phyloP scores from a whole-genome alignment of 35 echinoderm and acorn worm genomes.

The Apostichopus californicus region DNA sequence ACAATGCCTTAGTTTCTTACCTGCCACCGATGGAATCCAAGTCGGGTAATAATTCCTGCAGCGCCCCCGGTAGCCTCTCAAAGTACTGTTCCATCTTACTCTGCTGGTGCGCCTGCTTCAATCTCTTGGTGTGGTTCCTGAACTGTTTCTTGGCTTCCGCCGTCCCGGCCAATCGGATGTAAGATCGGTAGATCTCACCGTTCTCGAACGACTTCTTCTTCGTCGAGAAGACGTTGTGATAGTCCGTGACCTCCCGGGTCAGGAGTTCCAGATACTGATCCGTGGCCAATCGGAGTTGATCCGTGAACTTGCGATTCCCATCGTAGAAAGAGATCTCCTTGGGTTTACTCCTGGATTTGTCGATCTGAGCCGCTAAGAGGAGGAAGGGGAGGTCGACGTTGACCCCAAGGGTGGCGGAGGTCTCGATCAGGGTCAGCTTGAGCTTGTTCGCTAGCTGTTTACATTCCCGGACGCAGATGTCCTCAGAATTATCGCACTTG shows the following conservation, averaged over 20 bases:
- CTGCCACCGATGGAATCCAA: slow-evolving; percentile 68
- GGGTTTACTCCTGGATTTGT: slow-evolving; percentile 63
- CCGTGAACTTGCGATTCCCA: slow-evolving; percentile 62
- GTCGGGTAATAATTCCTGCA: slow-evolving; percentile 79
- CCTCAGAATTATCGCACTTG: slow-evolving; percentile 82
- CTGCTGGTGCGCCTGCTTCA: slow-evolving; percentile 73
- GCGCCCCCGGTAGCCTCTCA: slow-evolving; percentile 66
- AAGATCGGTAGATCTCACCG: slow-evolving; percentile 38
- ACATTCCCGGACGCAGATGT: slow-evolving; percentile 58
- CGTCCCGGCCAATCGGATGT: slow-evolving; percentile 58
- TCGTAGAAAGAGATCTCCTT: slow-evolving; percentile 71
- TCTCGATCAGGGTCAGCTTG: slow-evolving; percentile 76
- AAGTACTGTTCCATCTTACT: slow-evolving; percentile 76
- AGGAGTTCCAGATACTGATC: slow-evolving; percentile 74
- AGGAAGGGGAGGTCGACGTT: slow-evolving; percentile 88
- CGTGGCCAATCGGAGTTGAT: slow-evolving; percentile 49
- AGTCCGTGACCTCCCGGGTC: slow-evolving; percentile 63
- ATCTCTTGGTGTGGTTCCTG: slow-evolving; percentile 68
- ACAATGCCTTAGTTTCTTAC: slow-evolving; percentile 43
- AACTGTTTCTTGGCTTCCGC: slow-evolving; percentile 74
- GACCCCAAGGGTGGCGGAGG: slow-evolving; percentile 79
- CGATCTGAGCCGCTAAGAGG: slow-evolving; percentile 66
- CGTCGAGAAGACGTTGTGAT: slow-evolving; percentile 78
- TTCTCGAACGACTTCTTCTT: slow-evolving; percentile 70
- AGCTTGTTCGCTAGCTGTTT: slow-evolving; percentile 59